These are phyloP conservation scores for Neelides sp. DNA, from an alignment of 1,140 invertebrate species.

Conservation along the genomic window DNA sequence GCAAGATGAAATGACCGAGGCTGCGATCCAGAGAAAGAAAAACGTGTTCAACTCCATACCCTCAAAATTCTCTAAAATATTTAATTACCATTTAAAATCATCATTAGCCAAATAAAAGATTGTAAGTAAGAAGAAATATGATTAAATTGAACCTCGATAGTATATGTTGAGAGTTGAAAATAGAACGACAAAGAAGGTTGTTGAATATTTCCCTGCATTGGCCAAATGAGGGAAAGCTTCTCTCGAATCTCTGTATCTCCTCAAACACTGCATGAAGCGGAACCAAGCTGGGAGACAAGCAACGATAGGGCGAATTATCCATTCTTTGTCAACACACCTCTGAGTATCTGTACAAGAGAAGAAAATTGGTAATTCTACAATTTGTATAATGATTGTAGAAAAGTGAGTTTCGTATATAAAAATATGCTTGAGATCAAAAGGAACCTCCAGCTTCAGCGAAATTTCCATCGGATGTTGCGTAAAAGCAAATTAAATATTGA, in stretches of 20 bases:
- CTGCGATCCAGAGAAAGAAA: conserved; percentile 64
- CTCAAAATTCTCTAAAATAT: conserved; percentile 46
- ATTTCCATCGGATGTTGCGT: conserved; percentile 42
- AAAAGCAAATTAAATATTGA: conserved; percentile 80
- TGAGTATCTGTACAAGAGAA: neutral
- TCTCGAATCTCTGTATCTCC: conserved; percentile 77
- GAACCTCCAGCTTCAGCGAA: conserved; percentile 22
- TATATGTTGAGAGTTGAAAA: conserved; percentile 62
- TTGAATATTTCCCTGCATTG: conserved; percentile 97
- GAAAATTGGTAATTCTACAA: too few species aligned
- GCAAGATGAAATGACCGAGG: conserved; percentile 60
- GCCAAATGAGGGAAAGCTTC: conserved; percentile 89
- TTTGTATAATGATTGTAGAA: too few species aligned
- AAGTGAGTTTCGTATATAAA: too few species aligned
- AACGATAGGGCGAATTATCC: conserved; percentile 56
- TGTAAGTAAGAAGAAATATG: neutral
- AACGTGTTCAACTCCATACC: conserved; percentile 52
- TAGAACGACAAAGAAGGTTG: conserved; percentile 86
- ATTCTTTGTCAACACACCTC: conserved; percentile 33
- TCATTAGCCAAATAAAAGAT: too few species aligned
- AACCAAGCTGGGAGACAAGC: conserved; percentile 91
- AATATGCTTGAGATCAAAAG: neutral
- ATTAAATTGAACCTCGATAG: conserved; percentile 42
- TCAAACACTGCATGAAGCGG: conserved; percentile 90
- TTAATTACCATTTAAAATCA: too few species aligned